Conservation (phyloP, 2,797 vertebrate species). For the Parotocinclus haroldoi region DNA sequence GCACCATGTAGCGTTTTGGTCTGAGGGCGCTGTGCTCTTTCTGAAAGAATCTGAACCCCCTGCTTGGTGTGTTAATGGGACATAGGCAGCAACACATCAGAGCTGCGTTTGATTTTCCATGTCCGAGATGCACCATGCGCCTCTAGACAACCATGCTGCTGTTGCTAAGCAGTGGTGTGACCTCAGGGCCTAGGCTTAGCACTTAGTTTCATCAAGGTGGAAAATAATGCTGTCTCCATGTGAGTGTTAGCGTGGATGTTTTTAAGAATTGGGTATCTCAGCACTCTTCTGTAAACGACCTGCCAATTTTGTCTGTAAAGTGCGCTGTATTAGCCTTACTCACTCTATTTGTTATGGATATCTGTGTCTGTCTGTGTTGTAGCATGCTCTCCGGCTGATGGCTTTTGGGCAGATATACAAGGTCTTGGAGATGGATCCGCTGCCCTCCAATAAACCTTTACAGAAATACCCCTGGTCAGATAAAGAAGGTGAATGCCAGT, state of each 20-base stretch:
- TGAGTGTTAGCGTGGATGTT: background rate
- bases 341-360: slow-evolving; percentile 14
- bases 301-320: background rate
- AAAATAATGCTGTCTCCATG: slow-evolving; percentile 4
- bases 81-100: background rate
- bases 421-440: slow-evolving; percentile 96
- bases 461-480: slow-evolving; percentile 96
- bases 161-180: slow-evolving; percentile 19
- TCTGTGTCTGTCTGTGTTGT: slow-evolving; percentile 38
- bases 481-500: slow-evolving; percentile 84
- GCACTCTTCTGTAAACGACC: background rate
- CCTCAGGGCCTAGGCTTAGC: slow-evolving; percentile 5
- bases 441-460: slow-evolving; percentile 93
- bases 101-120: background rate
- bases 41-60: slow-evolving; percentile 19
- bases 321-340: background rate
- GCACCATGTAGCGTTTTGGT: background rate
- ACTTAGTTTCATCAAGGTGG: slow-evolving; percentile 24
- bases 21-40: background rate
- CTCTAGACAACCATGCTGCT: slow-evolving; percentile 9
- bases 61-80: slow-evolving; percentile 29
- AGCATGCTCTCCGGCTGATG: slow-evolving; percentile 92
- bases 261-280: background rate
- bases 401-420: slow-evolving; percentile 98
- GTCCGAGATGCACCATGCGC: background rate